These are phyloP conservation scores for Acleris emargana DNA, from an alignment of 2,888 invertebrate genomes.

Conservation along the genomic window DNA sequence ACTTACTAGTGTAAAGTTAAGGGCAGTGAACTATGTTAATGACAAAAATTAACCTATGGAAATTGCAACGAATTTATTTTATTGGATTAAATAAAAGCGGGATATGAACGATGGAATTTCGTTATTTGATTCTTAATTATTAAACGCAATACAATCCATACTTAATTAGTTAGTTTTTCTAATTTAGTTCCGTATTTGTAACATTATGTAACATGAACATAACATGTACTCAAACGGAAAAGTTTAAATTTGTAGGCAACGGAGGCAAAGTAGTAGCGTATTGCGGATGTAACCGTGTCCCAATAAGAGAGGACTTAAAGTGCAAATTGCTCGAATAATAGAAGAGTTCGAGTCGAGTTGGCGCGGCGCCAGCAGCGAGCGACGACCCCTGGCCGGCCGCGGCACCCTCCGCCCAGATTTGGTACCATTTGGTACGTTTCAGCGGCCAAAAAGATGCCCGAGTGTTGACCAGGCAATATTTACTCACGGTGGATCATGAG, in stretches of 20 bases:
- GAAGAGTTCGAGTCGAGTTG: conserved; percentile 57
- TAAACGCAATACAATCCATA: too few relatives aligned
- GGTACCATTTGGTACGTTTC: conserved; percentile 56
- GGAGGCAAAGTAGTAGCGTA: conserved; percentile 9
- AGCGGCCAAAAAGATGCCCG: conserved; percentile 40
- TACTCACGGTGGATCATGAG: conserved; percentile 46
- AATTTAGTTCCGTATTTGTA: conserved; percentile 7
- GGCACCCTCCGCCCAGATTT: conserved; percentile 45
- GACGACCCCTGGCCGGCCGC: conserved; percentile 54
- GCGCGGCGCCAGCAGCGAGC: conserved; percentile 60
- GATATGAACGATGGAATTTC: too few relatives aligned
- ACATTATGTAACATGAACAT: conserved; percentile 1
- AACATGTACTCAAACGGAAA: conserved; percentile 6
- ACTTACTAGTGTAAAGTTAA: too few relatives aligned
- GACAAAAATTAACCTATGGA: too few relatives aligned
- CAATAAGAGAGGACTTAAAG: conserved; percentile 45
- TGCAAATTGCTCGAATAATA: conserved; percentile 66
- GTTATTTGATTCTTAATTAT: too few relatives aligned
- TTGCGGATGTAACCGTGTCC: conserved; percentile 35
- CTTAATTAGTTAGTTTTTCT: not conserved
- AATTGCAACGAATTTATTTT: too few relatives aligned
- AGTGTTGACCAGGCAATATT: conserved; percentile 44
- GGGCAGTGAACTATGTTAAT: too few relatives aligned
- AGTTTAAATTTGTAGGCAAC: conserved; percentile 25
- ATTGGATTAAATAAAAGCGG: too few relatives aligned